Conservation (phyloP, 1,140 invertebrate species). For the Oscheius sp. region DNA sequence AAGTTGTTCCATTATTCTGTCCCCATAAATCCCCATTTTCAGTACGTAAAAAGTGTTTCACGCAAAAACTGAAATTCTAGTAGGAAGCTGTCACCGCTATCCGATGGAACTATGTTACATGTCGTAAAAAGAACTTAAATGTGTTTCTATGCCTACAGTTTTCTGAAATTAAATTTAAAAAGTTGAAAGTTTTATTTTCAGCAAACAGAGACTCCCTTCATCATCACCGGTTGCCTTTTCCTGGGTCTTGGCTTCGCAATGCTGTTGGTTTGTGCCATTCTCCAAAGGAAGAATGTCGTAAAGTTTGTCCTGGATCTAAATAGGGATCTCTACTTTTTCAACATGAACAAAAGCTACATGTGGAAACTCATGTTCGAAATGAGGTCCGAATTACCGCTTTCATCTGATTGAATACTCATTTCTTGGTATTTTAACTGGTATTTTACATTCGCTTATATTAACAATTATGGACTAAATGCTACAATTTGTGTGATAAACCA, state of each 20-base stretch:
- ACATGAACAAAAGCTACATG: slow-evolving; percentile 35
- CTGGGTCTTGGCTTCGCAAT: slow-evolving; percentile 37
- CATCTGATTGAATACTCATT: slow-evolving; percentile 1
- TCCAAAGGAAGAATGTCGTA: slow-evolving; percentile 39
- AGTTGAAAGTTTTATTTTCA: slow-evolving; percentile 23
- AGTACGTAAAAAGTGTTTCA: too few species aligned
- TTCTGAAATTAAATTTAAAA: not conserved
- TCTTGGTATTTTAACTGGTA: too few species aligned
- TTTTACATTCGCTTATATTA: too few species aligned
- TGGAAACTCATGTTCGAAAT: slow-evolving; percentile 38
- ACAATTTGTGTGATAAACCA: too few species aligned
- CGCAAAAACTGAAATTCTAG: too few species aligned
- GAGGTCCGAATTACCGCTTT: slow-evolving; percentile 20
- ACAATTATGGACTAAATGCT: too few species aligned
- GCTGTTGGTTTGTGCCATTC: slow-evolving; percentile 38
- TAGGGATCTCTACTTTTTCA: slow-evolving; percentile 38
- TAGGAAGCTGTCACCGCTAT: too few species aligned
- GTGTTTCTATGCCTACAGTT: too few species aligned
- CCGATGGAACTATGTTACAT: not conserved
- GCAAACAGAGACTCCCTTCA: slow-evolving; percentile 24
- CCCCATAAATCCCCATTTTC: too few species aligned
- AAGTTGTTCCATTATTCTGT: too few species aligned
- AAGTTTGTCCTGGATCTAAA: slow-evolving; percentile 37
- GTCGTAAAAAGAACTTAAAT: not conserved
- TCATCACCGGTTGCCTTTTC: slow-evolving; percentile 40